Conservation (phyloP, 2,113 vertebrate species). For the Cavia aperea region DNA sequence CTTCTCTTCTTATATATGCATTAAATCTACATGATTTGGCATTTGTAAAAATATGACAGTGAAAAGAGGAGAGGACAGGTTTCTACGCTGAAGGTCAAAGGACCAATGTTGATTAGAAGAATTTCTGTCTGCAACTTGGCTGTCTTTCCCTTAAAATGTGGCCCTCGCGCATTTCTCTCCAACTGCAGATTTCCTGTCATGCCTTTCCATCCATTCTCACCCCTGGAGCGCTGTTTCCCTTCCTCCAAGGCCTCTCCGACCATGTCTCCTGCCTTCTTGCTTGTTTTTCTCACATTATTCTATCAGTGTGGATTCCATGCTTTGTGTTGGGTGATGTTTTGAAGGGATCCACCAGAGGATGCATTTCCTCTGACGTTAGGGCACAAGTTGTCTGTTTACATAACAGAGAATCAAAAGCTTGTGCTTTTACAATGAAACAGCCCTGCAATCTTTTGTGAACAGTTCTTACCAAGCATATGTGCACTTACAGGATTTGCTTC, state of each 20-base stretch:
- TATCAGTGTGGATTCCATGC: background rate
- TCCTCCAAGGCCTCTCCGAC: background rate
- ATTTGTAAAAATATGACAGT: background rate
- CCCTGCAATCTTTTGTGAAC: background rate
- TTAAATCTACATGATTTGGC: background rate
- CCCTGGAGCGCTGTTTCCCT: background rate
- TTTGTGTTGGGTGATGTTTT: background rate
- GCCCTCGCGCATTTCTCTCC: background rate
- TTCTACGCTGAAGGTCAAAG: background rate
- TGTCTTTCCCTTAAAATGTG: background rate
- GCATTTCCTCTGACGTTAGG: background rate
- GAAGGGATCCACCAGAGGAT: background rate
- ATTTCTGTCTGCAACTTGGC: background rate
- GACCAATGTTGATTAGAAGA: background rate
- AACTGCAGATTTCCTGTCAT: background rate
- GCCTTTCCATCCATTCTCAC: background rate
- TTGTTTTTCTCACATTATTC: background rate
- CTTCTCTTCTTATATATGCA: background rate
- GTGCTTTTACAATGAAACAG: background rate
- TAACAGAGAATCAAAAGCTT: background rate
- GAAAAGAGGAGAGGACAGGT: background rate
- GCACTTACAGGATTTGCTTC: accelerated
- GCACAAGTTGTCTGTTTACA: background rate
- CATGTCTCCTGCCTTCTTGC: too few species aligned
- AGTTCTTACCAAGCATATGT: background rate